phyloP scores from a whole-genome alignment of 64 coral and sea anemone species.

The Montipora cactus region DNA sequence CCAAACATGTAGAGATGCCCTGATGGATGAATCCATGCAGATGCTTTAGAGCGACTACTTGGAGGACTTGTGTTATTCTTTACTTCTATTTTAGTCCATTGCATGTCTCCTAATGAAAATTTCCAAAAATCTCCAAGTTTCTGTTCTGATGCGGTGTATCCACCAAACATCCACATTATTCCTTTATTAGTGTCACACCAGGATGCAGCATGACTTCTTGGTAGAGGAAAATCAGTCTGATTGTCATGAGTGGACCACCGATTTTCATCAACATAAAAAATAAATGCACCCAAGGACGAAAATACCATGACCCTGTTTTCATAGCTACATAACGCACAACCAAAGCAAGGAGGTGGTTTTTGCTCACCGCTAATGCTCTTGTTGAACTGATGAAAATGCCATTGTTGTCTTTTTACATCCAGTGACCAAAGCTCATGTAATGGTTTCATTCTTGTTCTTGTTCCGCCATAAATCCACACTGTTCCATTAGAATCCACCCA shows the following conservation, averaged over 20 bases:
- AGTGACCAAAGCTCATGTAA: constrained; percentile 84
- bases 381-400: constrained; percentile 36
- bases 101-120: constrained; percentile 68
- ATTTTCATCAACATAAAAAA: constrained; percentile 65
- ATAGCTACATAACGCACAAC: constrained; percentile 69
- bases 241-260: constrained; percentile 44
- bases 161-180: constrained; percentile 85
- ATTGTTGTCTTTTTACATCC: constrained; percentile 41
- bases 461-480: constrained; percentile 67
- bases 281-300: constrained; percentile 45
- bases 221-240: background rate
- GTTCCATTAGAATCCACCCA: constrained; percentile 57
- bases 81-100: constrained; percentile 59
- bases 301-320: constrained; percentile 52
- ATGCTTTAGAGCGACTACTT: constrained; percentile 33
- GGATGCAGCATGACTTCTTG: constrained; percentile 65
- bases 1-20: constrained; percentile 88
- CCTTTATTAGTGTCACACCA: constrained; percentile 81
- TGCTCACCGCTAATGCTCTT: constrained; percentile 3
- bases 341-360: constrained; percentile 53
- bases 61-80: constrained; percentile 16
- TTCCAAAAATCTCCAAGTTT: constrained; percentile 86
- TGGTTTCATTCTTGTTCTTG: constrained; percentile 39
- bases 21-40: constrained; percentile 71
- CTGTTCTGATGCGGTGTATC: constrained; percentile 14